Evolutionary conservation across 2,113 vertebrate genomes (phyloP).

Genomic region (crab-eating macaque (Macaca fascicularis)): T2T-MFA8v1.1 NC_088379.1:161698001-161698500

Average conservation of each 20-base stretch:
- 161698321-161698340: conserved; percentile 35
- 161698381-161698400: conserved; percentile 55
- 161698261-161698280: conserved; percentile 56
- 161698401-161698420: conserved; percentile 43
- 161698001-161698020: background rate
- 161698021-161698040: conserved; percentile 33
- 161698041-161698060: conserved; percentile 51
- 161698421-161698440: background rate
- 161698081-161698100: conserved; percentile 9
- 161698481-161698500: conserved; percentile 47
- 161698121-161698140: conserved; percentile 18
- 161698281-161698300: conserved; percentile 45
- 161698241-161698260: conserved; percentile 43
- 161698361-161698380: conserved; percentile 28
- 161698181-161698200: conserved; percentile 41
- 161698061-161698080: conserved; percentile 26
- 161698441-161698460: background rate
- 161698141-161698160: conserved; percentile 30
- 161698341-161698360: conserved; percentile 64
- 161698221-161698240: conserved; percentile 10
- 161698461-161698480: conserved; percentile 26
- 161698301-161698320: background rate
- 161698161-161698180: background rate
- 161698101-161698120: conserved; percentile 29
- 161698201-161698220: conserved; percentile 27